Conservation (phyloP, 2,797 vertebrate species). For the Molothrus ater region DNA sequence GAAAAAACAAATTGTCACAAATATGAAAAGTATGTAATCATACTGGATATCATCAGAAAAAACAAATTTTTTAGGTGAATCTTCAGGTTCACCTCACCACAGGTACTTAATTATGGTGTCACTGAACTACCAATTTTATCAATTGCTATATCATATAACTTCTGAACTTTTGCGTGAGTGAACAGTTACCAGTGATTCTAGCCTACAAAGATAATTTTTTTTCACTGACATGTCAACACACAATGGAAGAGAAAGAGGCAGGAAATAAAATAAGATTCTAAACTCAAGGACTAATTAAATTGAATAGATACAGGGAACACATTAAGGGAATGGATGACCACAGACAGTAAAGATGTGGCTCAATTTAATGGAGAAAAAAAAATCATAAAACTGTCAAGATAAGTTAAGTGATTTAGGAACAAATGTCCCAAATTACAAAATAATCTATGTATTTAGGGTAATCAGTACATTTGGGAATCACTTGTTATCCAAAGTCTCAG, state of each 20-base stretch:
- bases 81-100: background rate
- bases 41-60: background rate
- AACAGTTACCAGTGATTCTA: background rate
- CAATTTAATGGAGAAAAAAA: background rate
- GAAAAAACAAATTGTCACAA: background rate
- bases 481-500: background rate
- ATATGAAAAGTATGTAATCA: background rate
- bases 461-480: background rate
- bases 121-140: background rate
- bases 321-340: background rate
- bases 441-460: background rate
- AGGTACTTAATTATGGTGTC: background rate
- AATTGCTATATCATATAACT: rapidly evolving
- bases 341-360: background rate
- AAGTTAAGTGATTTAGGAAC: background rate
- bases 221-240: background rate
- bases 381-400: background rate
- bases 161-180: background rate
- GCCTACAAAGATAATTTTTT: background rate
- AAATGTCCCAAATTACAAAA: background rate
- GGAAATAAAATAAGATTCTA: background rate
- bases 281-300: background rate
- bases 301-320: background rate
- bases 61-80: background rate
- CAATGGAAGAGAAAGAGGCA: background rate